Evolutionary conservation across 2,888 invertebrate species (phyloP).

Genomic region (Phaonia tiefii): DNA sequence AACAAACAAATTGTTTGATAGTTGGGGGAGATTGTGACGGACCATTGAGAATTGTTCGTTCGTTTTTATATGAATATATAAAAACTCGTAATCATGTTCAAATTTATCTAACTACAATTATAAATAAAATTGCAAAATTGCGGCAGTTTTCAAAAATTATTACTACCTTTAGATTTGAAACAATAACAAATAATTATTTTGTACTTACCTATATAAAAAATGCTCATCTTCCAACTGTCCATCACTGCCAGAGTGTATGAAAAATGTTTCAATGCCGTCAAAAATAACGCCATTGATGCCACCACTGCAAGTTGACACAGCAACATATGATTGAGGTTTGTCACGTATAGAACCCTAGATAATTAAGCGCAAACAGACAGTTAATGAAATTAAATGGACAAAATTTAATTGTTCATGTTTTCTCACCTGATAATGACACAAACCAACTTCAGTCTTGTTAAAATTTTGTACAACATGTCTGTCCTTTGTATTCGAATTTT

Average conservation of each 20-base stretch:
- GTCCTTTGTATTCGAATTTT: conserved; percentile 74
- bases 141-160: too few relatives aligned
- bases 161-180: too few relatives aligned
- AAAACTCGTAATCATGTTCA: too few relatives aligned
- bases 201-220: conserved; percentile 78
- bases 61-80: too few relatives aligned
- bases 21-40: background rate
- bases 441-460: conserved; percentile 80
- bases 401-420: conserved; percentile 5
- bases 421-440: conserved; percentile 80
- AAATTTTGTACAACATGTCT: conserved; percentile 78
- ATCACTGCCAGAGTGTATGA: conserved; percentile 82
- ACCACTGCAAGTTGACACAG: conserved; percentile 89
- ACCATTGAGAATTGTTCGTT: too few relatives aligned
- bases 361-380: conserved; percentile 37
- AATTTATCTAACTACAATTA: too few relatives aligned
- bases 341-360: conserved; percentile 85
- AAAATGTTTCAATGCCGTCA: conserved; percentile 88
- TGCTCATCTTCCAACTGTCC: conserved; percentile 78
- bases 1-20: background rate
- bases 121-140: too few relatives aligned
- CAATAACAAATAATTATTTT: background rate
- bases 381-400: conserved; percentile 28
- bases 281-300: conserved; percentile 89
- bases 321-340: conserved; percentile 88